Evolutionary conservation across 2,888 invertebrate species (phyloP).

Genomic region (Apotomis capreana): DNA sequence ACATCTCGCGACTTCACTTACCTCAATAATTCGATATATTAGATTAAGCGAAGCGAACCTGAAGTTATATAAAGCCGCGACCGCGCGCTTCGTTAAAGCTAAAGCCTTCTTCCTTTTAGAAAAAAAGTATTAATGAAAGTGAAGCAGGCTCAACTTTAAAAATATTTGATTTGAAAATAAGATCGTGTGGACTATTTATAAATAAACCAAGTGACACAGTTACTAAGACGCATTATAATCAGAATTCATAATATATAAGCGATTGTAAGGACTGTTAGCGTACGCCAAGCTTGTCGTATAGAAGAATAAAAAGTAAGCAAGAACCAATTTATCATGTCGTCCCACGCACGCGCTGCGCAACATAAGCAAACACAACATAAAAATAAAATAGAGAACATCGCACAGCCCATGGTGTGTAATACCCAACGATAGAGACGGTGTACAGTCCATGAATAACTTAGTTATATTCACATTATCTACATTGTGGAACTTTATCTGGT

Average conservation of each 20-base stretch:
- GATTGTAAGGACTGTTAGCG: conserved; percentile 69
- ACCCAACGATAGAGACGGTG: conserved; percentile 80
- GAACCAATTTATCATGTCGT: conserved; percentile 78
- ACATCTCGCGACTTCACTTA: conserved; percentile 35
- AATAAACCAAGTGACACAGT: conserved; percentile 52
- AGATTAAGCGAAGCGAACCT: conserved; percentile 33
- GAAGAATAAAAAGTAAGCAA: conserved; percentile 72
- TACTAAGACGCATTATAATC: conserved; percentile 61
- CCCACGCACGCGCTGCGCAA: conserved; percentile 76
- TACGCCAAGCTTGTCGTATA: conserved; percentile 72
- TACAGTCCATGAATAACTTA: conserved; percentile 79
- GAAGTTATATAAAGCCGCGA: conserved; percentile 12
- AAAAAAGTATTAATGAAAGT: conserved; percentile 59
- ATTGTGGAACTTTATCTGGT: conserved; percentile 81
- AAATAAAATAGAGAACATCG: conserved; percentile 69
- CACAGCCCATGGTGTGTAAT: conserved; percentile 78
- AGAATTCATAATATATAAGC: conserved; percentile 65
- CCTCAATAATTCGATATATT: conserved; percentile 21
- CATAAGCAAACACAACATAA: conserved; percentile 74
- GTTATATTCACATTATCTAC: conserved; percentile 83
- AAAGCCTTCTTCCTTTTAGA: conserved; percentile 64
- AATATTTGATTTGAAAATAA: conserved; percentile 44
- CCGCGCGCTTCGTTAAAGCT: conserved; percentile 49
- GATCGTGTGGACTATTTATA: conserved; percentile 52
- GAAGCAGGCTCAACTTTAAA: conserved; percentile 63